Base-by-base conservation (phyloP, 2,888 invertebrate genomes). In the Drosophila meridionalis region DNA sequence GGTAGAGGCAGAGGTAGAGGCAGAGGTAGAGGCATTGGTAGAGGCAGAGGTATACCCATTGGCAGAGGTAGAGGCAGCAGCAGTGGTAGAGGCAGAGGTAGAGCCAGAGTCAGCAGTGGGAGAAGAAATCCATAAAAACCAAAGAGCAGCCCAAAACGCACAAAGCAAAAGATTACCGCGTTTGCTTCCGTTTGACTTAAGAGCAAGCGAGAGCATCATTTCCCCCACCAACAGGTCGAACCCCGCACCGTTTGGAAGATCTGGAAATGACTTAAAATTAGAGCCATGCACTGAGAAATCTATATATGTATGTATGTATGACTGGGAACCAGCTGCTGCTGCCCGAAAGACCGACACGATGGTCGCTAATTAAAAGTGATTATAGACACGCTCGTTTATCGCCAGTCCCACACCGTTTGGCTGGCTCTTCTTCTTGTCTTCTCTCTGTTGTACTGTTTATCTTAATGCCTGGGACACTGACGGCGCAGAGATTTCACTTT, bases 341-440 rank as follows among this genome's bases (percentile, higher is more conserved):
- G 58, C 61, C 30, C 45, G 36, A 28, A 55, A 55, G 48, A 57
- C 48, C 62, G 38, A 62, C 53, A 26, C 72, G 61, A 50, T 69
- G 61, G 58, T 43, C 68, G 75, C 80, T 75, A 89, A 89, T 89
- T 91, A 91, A 91, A 87, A 65, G 80, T 81, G 84, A 91, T 87
- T 90, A 90, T 80, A 76, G 83, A 90, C 86, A 90, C 90, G 87
- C 87, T 83, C 74, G 69, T 68, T 76, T 78, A 77, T 73, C 61
- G 73, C 56, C 68, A 67, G 63, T 62, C 64, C 68, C 58, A 53
- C 60, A 74, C 62, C 56, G 57, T 64, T 61, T 73, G 45, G 34
- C 32, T 52, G 12, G 43, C 20, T 56, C 43, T 34, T 8, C 12
- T 43, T 38, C 30, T 50, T 6, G 20, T 20, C 20, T 20, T 20